Conservation (phyloP, 2,888 invertebrate genomes). For the Scaptomyza tumidula region DNA sequence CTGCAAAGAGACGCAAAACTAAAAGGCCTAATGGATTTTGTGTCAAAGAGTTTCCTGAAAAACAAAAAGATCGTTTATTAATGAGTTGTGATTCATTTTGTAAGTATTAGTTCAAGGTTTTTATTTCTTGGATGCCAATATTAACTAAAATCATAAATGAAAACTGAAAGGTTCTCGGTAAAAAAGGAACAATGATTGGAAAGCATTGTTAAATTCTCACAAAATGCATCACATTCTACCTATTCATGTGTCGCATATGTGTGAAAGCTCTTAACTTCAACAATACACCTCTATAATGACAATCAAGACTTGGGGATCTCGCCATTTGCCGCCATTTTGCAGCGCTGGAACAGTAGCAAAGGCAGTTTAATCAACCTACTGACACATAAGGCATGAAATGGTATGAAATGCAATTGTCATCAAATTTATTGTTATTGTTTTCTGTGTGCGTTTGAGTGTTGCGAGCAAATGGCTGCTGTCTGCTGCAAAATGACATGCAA, state of each 20-base stretch:
- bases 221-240: too few relatives aligned
- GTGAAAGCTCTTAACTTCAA: neutral
- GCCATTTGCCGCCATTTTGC: constrained; percentile 57
- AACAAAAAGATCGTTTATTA: constrained; percentile 23
- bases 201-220: too few relatives aligned
- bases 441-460: constrained; percentile 48
- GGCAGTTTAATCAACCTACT: constrained; percentile 68
- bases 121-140: too few relatives aligned
- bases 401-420: constrained; percentile 73
- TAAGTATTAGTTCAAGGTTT: too few relatives aligned
- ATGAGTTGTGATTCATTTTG: neutral
- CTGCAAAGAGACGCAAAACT: constrained; percentile 1
- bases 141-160: too few relatives aligned
- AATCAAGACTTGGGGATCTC: constrained; percentile 33
- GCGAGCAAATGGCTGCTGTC: constrained; percentile 55
- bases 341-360: constrained; percentile 8
- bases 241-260: neutral
- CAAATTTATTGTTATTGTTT: constrained; percentile 74
- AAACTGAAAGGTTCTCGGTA: neutral
- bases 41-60: constrained; percentile 35
- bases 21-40: constrained; percentile 54
- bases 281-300: neutral
- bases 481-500: constrained; percentile 47
- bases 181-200: too few relatives aligned
- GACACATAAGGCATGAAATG: constrained; percentile 72